Conservation (phyloP, 2,797 vertebrate genomes). For the Esox lucius region DNA sequence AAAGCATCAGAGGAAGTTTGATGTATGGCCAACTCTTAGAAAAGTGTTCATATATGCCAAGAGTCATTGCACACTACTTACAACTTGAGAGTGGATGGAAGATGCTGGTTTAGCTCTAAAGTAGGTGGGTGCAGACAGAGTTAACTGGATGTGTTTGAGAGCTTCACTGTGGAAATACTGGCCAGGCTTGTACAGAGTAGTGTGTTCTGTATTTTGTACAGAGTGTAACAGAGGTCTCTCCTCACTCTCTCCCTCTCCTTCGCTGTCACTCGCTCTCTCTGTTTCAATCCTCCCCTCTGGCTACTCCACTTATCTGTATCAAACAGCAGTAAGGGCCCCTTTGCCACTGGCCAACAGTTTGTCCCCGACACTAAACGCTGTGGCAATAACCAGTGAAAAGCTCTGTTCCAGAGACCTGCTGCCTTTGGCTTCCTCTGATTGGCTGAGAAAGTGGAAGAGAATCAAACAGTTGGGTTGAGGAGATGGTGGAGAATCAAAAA, state of each 20-base stretch:
- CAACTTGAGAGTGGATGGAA: neutral
- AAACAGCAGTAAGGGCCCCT: conserved; percentile 72
- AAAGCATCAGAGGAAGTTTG: neutral
- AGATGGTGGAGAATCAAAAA: neutral
- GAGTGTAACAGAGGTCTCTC: conserved; percentile 28
- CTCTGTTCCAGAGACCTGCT: conserved; percentile 57
- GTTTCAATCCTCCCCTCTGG: conserved; percentile 48
- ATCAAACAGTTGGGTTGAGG: neutral
- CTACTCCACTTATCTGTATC: conserved; percentile 75
- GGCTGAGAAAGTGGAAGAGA: neutral
- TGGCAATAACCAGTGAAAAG: conserved; percentile 63
- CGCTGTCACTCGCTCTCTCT: neutral
- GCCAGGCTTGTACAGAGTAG: neutral
- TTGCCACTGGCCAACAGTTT: conserved; percentile 70
- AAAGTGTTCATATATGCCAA: neutral
- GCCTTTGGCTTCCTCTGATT: conserved; percentile 18
- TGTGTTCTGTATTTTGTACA: conserved; percentile 52
- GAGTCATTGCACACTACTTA: neutral
- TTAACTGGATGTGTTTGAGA: conserved; percentile 1
- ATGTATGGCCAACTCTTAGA: neutral
- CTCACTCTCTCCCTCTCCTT: conserved; percentile 28
- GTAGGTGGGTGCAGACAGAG: neutral
- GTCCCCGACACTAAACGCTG: conserved; percentile 67
- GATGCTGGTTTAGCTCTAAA: neutral
- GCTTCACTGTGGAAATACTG: conserved; percentile 19